These are phyloP conservation scores for Acromyrmex heyeri DNA, from an alignment of 1,140 invertebrate species.

Conservation along the genomic window DNA sequence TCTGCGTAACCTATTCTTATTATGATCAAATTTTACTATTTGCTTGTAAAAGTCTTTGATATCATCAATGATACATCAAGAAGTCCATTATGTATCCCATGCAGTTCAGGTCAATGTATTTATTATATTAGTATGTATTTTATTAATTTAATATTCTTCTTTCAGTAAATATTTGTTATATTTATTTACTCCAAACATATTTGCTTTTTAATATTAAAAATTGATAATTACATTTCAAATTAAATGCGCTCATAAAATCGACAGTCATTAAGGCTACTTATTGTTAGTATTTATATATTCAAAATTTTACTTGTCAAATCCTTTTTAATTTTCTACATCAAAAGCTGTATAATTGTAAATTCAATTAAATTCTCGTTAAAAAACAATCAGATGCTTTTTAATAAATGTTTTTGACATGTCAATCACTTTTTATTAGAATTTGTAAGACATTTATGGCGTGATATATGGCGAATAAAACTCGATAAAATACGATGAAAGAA, in stretches of 20 bases:
- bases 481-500: slow-evolving; percentile 25
- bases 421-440: slow-evolving; percentile 22
- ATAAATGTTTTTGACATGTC: not conserved
- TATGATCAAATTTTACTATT: slow-evolving; percentile 54
- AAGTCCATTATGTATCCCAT: not conserved
- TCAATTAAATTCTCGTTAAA: not conserved
- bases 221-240: slow-evolving; percentile 1
- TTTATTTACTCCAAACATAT: not conserved
- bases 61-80: not conserved
- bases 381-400: not conserved
- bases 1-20: slow-evolving; percentile 1
- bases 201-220: not conserved
- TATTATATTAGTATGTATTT: not conserved
- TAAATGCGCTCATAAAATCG: not conserved
- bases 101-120: not conserved
- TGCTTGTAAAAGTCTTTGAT: slow-evolving; percentile 1
- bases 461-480: slow-evolving; percentile 28
- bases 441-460: slow-evolving; percentile 13
- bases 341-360: not conserved
- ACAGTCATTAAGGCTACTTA: not conserved
- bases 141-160: not conserved
- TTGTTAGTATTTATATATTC: not conserved
- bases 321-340: not conserved
- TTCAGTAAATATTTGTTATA: not conserved
- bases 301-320: not conserved